Conservation (phyloP, 2,113 vertebrate species). For the Tachysurus vachellii region DNA sequence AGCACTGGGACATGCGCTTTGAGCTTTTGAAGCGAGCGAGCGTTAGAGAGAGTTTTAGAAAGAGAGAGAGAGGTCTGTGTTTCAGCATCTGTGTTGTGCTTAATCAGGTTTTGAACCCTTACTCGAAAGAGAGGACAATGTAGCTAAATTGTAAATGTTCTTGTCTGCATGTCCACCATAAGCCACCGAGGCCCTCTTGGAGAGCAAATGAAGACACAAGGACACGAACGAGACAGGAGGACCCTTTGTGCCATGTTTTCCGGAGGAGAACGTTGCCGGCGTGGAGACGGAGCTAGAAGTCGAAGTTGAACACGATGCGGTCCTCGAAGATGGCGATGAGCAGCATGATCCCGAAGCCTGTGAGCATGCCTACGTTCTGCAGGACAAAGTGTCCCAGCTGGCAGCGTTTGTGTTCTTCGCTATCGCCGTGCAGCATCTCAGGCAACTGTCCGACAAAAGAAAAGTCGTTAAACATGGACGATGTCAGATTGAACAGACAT, state of each 20-base stretch:
- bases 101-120: background rate
- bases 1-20: background rate
- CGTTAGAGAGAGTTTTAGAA: background rate
- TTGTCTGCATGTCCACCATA: conserved; percentile 36
- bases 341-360: conserved; percentile 94
- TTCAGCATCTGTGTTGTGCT: conserved; percentile 9
- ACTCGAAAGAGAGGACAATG: background rate
- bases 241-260: conserved; percentile 47
- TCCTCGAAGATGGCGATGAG: conserved; percentile 98
- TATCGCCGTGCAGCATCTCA: conserved; percentile 96
- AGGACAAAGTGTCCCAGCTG: conserved; percentile 91
- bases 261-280: conserved; percentile 52
- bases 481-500: background rate
- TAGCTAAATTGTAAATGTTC: conserved; percentile 25
- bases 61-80: background rate
- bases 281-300: conserved; percentile 72
- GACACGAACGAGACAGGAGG: conserved; percentile 15
- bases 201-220: conserved; percentile 18
- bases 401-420: conserved; percentile 90
- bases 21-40: background rate
- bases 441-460: conserved; percentile 78
- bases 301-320: conserved; percentile 89
- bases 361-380: conserved; percentile 90
- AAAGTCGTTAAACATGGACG: background rate
- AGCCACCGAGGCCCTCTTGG: conserved; percentile 32